Percentiles rank a stretch among this genome's conserved stretches.
phyloP scores from a whole-genome alignment of 2,888 invertebrate species.

The Acronicta psi region DNA sequence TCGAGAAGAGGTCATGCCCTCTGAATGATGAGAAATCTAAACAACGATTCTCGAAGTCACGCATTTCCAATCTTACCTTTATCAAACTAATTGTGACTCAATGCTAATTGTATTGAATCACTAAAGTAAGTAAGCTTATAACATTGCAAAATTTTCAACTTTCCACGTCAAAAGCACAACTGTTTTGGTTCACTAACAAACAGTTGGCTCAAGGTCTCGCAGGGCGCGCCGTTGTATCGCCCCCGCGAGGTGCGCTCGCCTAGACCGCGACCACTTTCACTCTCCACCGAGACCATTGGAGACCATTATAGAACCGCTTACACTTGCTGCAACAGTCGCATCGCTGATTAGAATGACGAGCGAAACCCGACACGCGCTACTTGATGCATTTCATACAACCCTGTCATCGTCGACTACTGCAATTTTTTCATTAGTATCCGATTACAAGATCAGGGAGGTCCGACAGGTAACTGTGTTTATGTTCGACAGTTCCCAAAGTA shows the following conservation, averaged over 20 bases:
- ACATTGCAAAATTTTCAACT: slow-evolving; percentile 19
- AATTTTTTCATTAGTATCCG: slow-evolving; percentile 41
- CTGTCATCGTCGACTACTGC: slow-evolving; percentile 43
- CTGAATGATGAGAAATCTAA: slow-evolving; percentile 16
- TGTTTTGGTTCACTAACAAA: slow-evolving; percentile 47
- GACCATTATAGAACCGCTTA: slow-evolving; percentile 60
- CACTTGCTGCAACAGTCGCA: slow-evolving; percentile 53
- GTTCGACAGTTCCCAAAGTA: slow-evolving; percentile 32
- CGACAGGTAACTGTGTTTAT: slow-evolving; percentile 39
- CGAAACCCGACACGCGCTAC: slow-evolving; percentile 48
- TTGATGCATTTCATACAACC: slow-evolving; percentile 42
- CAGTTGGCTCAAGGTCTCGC: slow-evolving; percentile 64
- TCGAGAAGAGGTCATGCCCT: slow-evolving; percentile 9
- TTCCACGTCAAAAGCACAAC: slow-evolving; percentile 22
- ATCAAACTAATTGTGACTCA: slow-evolving; percentile 33
- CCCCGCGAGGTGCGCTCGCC: slow-evolving; percentile 66
- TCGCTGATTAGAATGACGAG: slow-evolving; percentile 51
- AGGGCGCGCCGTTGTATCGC: slow-evolving; percentile 54
- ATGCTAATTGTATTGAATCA: slow-evolving; percentile 8
- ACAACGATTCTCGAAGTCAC: slow-evolving; percentile 22
- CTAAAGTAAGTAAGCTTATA: slow-evolving; percentile 8
- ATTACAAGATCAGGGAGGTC: slow-evolving; percentile 53
- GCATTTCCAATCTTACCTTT: slow-evolving; percentile 19
- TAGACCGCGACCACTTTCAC: slow-evolving; percentile 82
- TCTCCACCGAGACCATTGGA: slow-evolving; percentile 73